Base-by-base conservation (phyloP, 2,113 vertebrate genomes). In the Phylloscopus trochiloides region DNA sequence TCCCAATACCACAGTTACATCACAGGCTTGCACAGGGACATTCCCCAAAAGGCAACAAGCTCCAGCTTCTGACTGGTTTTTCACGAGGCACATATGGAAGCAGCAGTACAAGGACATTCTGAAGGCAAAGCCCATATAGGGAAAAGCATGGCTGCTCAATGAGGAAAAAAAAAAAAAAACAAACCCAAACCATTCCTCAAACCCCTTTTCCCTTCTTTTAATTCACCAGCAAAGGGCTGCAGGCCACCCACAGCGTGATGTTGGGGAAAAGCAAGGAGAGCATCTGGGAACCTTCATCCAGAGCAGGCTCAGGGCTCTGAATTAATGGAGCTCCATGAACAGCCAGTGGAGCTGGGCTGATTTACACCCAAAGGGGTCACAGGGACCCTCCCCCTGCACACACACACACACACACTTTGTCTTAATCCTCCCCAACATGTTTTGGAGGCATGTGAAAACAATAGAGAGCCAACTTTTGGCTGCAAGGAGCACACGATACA, bases 391-490 rank as follows among this genome's bases (percentile, higher is more conserved):
- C 94, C 68, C 43, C 38, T 43, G 75, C 88, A 73, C 14, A 3
- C 70, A 95, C 14, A 3, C 14, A 3, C 70, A 95, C 72, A 77
- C 34, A 25, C 42, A 32, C 54, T 96, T 90, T 65, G 55, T 91
- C 91, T 93, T 86, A 79, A 77, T 92, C 93, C 90, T 66, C 50
- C 82, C 52, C 71, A 95, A 42, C 9, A 3, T 73, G 88, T 51
- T 90, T 83, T 80, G 85, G 67, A 94, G 71, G 48, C 88, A 66
- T 45, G 54, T 48, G 51, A 50, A 77, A 93, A 94, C 75, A 95
- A 92, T 6, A 57, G 68, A 79, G 59, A 75, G 66, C 42, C 87
- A 92, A 28, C 59, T 90, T 94, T n/a, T 92, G 93, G 84, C 96
- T 84, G 84, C 84, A 54, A 75, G 88, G 42, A 86, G 31, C 86